A percentile compares a stretch with the other conserved stretches of the same genome.
These are phyloP conservation scores for Epinotia brunnichana DNA, from an alignment of 2,888 invertebrate species.

Conservation along the genomic window DNA sequence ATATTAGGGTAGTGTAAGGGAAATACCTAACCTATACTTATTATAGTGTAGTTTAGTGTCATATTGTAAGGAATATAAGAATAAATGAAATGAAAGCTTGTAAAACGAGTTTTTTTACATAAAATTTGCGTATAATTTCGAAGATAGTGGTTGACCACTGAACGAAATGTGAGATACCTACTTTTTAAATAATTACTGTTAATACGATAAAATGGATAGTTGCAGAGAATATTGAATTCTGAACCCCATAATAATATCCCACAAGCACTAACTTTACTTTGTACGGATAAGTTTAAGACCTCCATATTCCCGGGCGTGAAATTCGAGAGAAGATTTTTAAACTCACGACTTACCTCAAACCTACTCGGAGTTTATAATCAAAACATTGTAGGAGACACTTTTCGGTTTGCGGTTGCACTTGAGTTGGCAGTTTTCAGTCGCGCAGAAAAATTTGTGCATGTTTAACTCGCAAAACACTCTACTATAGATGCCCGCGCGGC, in stretches of 20 bases:
- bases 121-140: too few relatives aligned
- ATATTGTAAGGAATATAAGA: too few relatives aligned
- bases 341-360: conserved; percentile 15
- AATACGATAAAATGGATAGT: too few relatives aligned
- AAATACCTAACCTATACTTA: neutral
- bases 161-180: too few relatives aligned
- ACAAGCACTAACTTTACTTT: conserved; percentile 15
- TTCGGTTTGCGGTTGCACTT: neutral
- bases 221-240: neutral
- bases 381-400: conserved; percentile 10
- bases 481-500: too few relatives aligned
- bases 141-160: too few relatives aligned
- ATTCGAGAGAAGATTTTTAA: conserved; percentile 17
- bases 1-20: conserved; percentile 3
- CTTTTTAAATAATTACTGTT: too few relatives aligned
- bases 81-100: too few relatives aligned
- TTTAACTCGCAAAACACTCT: too few relatives aligned
- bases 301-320: conserved; percentile 17
- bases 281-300: conserved; percentile 16
- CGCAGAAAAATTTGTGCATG: neutral
- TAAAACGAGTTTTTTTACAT: too few relatives aligned
- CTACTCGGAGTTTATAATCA: conserved; percentile 12
- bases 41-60: neutral
- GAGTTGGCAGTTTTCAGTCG: neutral
- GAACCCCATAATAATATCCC: neutral